Conservation (phyloP, 2,888 invertebrate species). For the Ypsolopha scabrella region DNA sequence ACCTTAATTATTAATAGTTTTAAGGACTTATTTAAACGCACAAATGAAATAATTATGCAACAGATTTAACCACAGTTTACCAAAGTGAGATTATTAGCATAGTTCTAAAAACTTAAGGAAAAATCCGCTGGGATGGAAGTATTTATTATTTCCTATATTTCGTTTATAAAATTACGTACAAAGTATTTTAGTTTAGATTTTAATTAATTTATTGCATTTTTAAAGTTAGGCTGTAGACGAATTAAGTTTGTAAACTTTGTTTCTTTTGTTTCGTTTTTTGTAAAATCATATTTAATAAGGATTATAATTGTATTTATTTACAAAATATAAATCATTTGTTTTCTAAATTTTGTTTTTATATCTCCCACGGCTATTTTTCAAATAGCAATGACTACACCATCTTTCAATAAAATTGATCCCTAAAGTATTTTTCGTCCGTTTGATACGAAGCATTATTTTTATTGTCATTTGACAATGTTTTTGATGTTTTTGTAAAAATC, state of each 20-base stretch:
- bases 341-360: conserved; percentile 25
- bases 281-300: conserved; percentile 41
- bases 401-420: no score
- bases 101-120: conserved; percentile 2
- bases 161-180: conserved; percentile 39
- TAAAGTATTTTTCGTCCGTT: no score
- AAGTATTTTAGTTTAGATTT: conserved; percentile 44
- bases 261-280: conserved; percentile 64
- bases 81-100: conserved; percentile 70
- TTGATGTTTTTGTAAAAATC: no score
- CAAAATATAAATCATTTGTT: conserved; percentile 51
- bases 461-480: no score
- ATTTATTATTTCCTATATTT: background rate
- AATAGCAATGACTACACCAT: no score
- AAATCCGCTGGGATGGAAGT: background rate
- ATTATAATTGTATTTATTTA: conserved; percentile 61
- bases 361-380: background rate
- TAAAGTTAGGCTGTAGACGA: conserved; percentile 20
- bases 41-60: conserved; percentile 21
- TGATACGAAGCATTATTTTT: no score
- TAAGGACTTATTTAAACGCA: conserved; percentile 7
- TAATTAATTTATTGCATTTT: conserved; percentile 52
- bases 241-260: conserved; percentile 37
- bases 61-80: conserved; percentile 70
- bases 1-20: conserved; percentile 4